phyloP scores from a whole-genome alignment of 2,113 vertebrate genomes.

The Labrus mixtus region DNA sequence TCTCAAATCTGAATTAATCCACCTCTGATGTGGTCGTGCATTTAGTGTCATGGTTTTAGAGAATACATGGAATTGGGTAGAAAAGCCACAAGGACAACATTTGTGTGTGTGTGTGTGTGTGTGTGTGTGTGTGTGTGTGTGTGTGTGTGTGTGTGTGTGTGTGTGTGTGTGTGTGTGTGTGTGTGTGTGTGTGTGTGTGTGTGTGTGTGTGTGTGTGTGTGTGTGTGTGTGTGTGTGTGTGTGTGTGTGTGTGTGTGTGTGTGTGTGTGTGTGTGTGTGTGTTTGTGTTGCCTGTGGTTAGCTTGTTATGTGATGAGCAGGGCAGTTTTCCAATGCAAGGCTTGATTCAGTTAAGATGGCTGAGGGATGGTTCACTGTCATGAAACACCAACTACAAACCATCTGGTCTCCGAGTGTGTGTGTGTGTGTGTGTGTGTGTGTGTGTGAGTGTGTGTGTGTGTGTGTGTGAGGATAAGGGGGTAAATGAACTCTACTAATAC shows the following conservation, averaged over 20 bases:
- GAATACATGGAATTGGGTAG: constrained; percentile 4
- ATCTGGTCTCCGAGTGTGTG: constrained; percentile 12
- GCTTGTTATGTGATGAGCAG: constrained; percentile 25
- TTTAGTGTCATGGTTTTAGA: constrained; percentile 9
- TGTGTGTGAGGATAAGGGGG: no score
- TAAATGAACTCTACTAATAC: no score
- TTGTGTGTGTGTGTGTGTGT: background rate
- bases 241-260: constrained; percentile 13
- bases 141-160: constrained; percentile 10
- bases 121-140: constrained; percentile 13
- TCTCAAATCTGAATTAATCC: background rate
- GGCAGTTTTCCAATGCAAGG: constrained; percentile 22
- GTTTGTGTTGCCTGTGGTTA: constrained; percentile 43
- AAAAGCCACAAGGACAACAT: constrained; percentile 6
- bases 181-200: constrained; percentile 13
- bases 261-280: constrained; percentile 10
- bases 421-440: background rate
- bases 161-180: background rate
- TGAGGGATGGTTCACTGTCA: constrained; percentile 16
- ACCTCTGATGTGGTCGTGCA: constrained; percentile 17
- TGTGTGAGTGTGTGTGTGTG: no score
- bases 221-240: background rate
- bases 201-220: constrained; percentile 10
- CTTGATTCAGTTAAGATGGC: constrained; percentile 56
- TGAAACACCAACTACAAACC: constrained; percentile 26